Conservation (phyloP, 2,797 vertebrate genomes). For the Notoglanidium macrostoma region DNA sequence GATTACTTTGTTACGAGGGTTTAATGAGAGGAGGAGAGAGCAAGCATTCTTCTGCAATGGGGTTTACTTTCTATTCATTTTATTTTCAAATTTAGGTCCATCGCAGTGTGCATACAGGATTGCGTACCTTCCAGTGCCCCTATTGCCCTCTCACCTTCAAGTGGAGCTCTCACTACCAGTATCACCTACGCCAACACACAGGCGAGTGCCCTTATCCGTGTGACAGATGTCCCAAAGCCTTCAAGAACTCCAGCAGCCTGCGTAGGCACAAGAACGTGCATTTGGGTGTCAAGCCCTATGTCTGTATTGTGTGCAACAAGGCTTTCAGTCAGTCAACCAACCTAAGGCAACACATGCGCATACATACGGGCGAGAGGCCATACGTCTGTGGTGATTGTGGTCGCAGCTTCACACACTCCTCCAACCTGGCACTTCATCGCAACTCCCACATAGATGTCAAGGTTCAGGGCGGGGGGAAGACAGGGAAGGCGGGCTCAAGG, state of each 20-base stretch:
- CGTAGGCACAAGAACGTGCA: slow-evolving; percentile 90
- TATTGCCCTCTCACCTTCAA: slow-evolving; percentile 92
- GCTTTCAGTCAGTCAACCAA: slow-evolving; percentile 93
- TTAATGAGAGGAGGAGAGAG: not conserved
- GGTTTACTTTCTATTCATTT: not conserved
- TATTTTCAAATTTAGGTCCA: slow-evolving; percentile 70
- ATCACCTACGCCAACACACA: slow-evolving; percentile 92
- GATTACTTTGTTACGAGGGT: not conserved
- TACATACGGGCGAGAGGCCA: slow-evolving; percentile 88
- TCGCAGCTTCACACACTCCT: slow-evolving; percentile 90
- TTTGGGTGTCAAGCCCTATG: slow-evolving; percentile 88
- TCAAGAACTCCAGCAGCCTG: slow-evolving; percentile 92
- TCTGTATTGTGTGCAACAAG: slow-evolving; percentile 83
- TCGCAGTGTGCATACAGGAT: slow-evolving; percentile 89
- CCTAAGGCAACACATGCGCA: slow-evolving; percentile 89
- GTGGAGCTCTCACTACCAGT: slow-evolving; percentile 93
- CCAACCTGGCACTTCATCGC: slow-evolving; percentile 86
- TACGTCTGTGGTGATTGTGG: slow-evolving; percentile 87
- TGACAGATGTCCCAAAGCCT: slow-evolving; percentile 89
- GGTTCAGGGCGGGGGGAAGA: slow-evolving; percentile 60
- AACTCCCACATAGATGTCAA: slow-evolving; percentile 72
- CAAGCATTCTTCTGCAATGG: not conserved
- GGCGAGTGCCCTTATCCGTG: slow-evolving; percentile 91
- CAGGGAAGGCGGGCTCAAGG: slow-evolving; percentile 45
- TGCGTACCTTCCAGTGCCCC: slow-evolving; percentile 87